Percentiles rank a stretch among this genome's conserved stretches.
Evolutionary conservation across 2,797 vertebrate species (phyloP).

Genomic region (Falco cherrug): DNA sequence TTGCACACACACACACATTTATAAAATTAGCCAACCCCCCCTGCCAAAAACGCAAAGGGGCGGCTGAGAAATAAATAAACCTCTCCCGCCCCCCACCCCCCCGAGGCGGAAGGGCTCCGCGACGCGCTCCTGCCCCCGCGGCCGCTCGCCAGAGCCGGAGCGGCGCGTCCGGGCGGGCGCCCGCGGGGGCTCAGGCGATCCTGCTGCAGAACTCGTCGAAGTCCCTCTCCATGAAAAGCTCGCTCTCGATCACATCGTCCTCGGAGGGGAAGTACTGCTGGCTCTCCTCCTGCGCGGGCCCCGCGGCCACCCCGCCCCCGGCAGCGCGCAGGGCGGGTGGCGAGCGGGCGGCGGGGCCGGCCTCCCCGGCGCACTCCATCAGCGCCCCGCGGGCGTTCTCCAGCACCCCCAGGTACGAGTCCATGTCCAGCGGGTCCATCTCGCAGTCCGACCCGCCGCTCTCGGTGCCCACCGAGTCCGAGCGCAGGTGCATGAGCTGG

Average conservation of each 20-base stretch:
- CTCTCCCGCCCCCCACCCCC: neutral
- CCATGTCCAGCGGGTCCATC: slow-evolving; percentile 87
- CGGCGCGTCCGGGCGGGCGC: neutral
- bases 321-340: neutral
- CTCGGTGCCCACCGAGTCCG: slow-evolving; percentile 87
- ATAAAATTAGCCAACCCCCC: neutral
- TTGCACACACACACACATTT: neutral
- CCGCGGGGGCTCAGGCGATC: slow-evolving; percentile 38
- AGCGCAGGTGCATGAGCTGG: slow-evolving; percentile 87
- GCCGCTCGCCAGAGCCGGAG: neutral
- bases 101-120: neutral
- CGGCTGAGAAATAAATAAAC: slow-evolving; percentile 28
- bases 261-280: slow-evolving; percentile 89
- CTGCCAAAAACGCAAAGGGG: slow-evolving; percentile 50
- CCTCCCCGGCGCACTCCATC: slow-evolving; percentile 71
- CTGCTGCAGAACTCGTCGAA: slow-evolving; percentile 87
- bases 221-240: slow-evolving; percentile 89
- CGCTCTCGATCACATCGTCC: slow-evolving; percentile 85
- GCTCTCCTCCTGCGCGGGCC: slow-evolving; percentile 75
- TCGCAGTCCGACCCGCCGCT: slow-evolving; percentile 85
- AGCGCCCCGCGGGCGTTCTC: slow-evolving; percentile 88
- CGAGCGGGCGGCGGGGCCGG: neutral
- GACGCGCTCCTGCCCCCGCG: no score
- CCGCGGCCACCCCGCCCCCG: neutral
- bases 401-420: slow-evolving; percentile 87